Percentiles rank a stretch among this genome's conserved stretches.
These are phyloP conservation scores for Orius insidiosus DNA, from an alignment of 1,140 invertebrate species.

Conservation along the genomic window DNA sequence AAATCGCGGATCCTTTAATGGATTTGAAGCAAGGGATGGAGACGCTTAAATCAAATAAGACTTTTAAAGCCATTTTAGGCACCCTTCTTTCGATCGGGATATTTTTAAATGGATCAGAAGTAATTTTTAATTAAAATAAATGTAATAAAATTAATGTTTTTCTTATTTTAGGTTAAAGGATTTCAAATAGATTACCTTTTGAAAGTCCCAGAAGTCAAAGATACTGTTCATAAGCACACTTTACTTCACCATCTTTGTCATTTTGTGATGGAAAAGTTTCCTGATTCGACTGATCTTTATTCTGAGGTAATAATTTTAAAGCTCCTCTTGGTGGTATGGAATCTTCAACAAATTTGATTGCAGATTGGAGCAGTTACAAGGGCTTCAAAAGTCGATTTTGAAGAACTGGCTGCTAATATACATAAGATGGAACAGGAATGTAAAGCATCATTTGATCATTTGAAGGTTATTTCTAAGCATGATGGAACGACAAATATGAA, in stretches of 20 bases:
- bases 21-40: conserved; percentile 94
- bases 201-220: conserved; percentile 98
- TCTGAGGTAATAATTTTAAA: conserved; percentile 65
- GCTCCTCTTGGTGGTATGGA: neutral
- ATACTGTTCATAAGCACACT: conserved; percentile 96
- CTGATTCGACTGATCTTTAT: conserved; percentile 88
- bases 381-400: conserved; percentile 86
- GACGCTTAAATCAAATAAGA: conserved; percentile 74
- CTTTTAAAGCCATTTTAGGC: conserved; percentile 85
- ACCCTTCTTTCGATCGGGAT: conserved; percentile 90
- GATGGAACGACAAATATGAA: conserved; percentile 74
- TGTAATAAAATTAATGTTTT: neutral
- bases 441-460: conserved; percentile 92
- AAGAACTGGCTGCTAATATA: conserved; percentile 71
- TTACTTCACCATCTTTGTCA: conserved; percentile 92
- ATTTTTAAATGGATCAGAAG: conserved; percentile 87
- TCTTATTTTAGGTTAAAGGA: conserved; percentile 53
- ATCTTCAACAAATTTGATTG: neutral
- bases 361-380: conserved; percentile 79
- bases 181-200: conserved; percentile 96
- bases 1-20: conserved; percentile 96
- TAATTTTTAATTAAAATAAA: conserved; percentile 22
- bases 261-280: conserved; percentile 92
- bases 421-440: conserved; percentile 84
- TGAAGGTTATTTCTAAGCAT: conserved; percentile 90